Evolutionary conservation across 2,113 vertebrate species (phyloP), one percentile per base, ranked within the genome.

Genomic region (Scolopax mira): DNA sequence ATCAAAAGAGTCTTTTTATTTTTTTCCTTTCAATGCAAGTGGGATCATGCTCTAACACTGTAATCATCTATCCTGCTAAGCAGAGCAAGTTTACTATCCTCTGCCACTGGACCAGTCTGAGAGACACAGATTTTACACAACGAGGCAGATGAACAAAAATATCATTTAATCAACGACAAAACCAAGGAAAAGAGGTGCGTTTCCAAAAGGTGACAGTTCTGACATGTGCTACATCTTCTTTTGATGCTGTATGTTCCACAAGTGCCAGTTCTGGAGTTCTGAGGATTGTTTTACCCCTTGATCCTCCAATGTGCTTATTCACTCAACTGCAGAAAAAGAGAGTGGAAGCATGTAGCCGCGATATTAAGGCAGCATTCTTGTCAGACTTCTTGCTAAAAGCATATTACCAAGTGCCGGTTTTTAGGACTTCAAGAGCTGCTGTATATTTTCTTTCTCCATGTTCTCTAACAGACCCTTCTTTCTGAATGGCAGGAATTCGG

Each of bases 211-310:
- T 41, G 64, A 58, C 21, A 42, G 41, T 4, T 48, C 44, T 73
- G 74, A 61, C 28, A 30, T 0, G 3, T 22, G 65, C 66, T 65
- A 67, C 69, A 66, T 8, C 62, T 62, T 69, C 9, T 35, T 17
- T 39, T 4, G 3, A n/a, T 9, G 74, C 79, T 67, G 15, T 4
- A 25, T 15, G 51, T 24, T 64, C 0, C 0, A 33, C 30, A 74
- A 42, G 46, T 13, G 42, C 24, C 66, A 52, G 31, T 13, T 66
- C 33, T 51, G 71, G 31, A 41, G 11, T 17, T 79, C 46, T 19
- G 11, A 67, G 61, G 48, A 24, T 82, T 6, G 25, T 41, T 9
- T 44, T 25, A 41, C 62, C 18, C 24, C 57, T 44, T 7, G 2
- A 6, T 64, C 44, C 23, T 51, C 31, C 87, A 72, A 46, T 0